phyloP scores from a whole-genome alignment of 2,113 vertebrate species.

The Polyodon spathula region DNA sequence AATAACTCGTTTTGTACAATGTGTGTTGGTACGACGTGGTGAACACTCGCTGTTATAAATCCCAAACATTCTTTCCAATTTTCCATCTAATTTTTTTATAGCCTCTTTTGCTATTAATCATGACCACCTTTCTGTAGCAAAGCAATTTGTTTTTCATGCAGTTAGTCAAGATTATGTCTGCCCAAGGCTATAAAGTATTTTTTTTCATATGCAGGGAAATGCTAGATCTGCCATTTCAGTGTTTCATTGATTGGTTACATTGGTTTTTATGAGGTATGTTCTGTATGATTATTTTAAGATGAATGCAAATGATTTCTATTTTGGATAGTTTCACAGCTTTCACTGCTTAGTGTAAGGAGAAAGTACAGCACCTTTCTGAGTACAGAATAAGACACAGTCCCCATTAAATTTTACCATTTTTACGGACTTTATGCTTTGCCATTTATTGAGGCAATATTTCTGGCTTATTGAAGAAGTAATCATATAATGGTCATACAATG shows the following conservation, averaged over 20 bases:
- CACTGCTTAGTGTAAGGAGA: too few relatives aligned
- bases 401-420: slow-evolving; percentile 10
- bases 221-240: slow-evolving; percentile 9
- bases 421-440: too few relatives aligned
- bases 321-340: slow-evolving; percentile 24
- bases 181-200: slow-evolving; percentile 13
- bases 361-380: too few relatives aligned
- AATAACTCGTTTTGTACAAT: slow-evolving; percentile 76
- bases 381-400: background rate
- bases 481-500: background rate
- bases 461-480: background rate
- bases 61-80: slow-evolving; percentile 48
- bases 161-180: slow-evolving; percentile 11
- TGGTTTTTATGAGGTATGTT: slow-evolving; percentile 26
- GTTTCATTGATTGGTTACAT: slow-evolving; percentile 18
- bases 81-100: slow-evolving; percentile 48
- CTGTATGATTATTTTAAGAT: slow-evolving; percentile 34
- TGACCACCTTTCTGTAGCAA: slow-evolving; percentile 37
- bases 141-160: slow-evolving; percentile 38
- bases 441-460: too few relatives aligned
- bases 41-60: slow-evolving; percentile 60
- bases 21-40: slow-evolving; percentile 72
- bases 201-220: slow-evolving; percentile 13
- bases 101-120: slow-evolving; percentile 28
- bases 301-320: slow-evolving; percentile 32